Percentiles rank a stretch among this genome's conserved stretches.
phyloP scores from a whole-genome alignment of 2,113 vertebrate species.

The Pogona vitticeps region DNA sequence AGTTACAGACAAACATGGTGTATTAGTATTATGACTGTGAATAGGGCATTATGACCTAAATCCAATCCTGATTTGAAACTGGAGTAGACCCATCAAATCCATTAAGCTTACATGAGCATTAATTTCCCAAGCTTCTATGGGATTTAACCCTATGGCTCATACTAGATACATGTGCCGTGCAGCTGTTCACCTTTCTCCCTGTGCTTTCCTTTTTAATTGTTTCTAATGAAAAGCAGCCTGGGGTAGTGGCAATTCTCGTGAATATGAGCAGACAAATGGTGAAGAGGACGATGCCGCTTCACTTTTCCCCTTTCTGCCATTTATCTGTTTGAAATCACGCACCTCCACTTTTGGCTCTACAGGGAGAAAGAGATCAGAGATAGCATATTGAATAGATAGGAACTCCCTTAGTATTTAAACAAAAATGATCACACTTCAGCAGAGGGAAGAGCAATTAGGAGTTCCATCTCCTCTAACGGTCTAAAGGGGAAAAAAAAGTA shows the following conservation, averaged over 20 bases:
- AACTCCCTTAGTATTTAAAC: background rate
- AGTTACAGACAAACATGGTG: too few relatives aligned
- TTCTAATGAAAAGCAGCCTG: background rate
- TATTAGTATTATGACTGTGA: too few relatives aligned
- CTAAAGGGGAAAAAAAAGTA: background rate
- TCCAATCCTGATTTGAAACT: too few relatives aligned
- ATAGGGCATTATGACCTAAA: too few relatives aligned
- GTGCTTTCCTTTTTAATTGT: background rate
- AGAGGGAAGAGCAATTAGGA: background rate
- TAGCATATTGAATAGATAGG: background rate
- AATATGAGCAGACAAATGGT: background rate
- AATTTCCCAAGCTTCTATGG: too few relatives aligned
- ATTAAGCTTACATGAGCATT: too few relatives aligned
- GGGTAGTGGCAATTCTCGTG: too few relatives aligned
- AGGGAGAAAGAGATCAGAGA: background rate
- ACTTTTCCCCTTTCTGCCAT: background rate
- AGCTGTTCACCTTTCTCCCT: background rate
- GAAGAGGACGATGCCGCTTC: background rate
- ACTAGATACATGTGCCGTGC: background rate
- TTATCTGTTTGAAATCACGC: too few relatives aligned
- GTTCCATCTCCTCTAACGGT: background rate
- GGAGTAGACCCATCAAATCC: too few relatives aligned
- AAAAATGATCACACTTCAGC: background rate
- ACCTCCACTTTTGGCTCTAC: background rate
- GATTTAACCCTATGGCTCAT: too few relatives aligned